Conservation (phyloP, 2,113 vertebrate genomes). For the Electrona antarctica region DNA sequence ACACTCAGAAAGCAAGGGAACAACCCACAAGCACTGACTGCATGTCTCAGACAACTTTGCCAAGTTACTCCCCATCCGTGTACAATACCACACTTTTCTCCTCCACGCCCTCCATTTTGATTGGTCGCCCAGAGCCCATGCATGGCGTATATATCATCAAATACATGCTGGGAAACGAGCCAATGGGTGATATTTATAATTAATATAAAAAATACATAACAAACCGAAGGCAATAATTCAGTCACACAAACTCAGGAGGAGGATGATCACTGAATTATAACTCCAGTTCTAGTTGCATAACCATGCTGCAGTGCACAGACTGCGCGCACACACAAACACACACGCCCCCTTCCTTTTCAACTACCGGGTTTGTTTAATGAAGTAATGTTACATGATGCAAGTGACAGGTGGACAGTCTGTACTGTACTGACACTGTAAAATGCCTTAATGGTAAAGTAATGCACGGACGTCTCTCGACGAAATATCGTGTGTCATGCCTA, state of each 20-base stretch:
- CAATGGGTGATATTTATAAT: neutral
- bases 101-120: constrained; percentile 41
- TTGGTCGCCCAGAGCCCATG: constrained; percentile 28
- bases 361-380: neutral
- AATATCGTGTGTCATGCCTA: too few relatives aligned
- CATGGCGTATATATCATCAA: neutral
- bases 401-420: too few relatives aligned
- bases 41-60: constrained; percentile 7
- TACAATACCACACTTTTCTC: constrained; percentile 9
- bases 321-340: neutral
- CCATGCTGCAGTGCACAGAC: neutral
- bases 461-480: too few relatives aligned
- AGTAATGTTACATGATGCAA: too few relatives aligned
- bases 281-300: neutral
- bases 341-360: neutral
- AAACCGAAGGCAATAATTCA: neutral
- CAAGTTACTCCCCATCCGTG: constrained; percentile 15
- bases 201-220: neutral
- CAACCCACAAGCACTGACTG: neutral
- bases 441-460: too few relatives aligned
- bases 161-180: neutral
- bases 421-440: too few relatives aligned
- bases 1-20: constrained; percentile 7
- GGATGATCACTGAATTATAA: neutral
- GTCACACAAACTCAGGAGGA: neutral